phyloP scores from a whole-genome alignment of 2,113 vertebrate genomes.

The Gymnarchus niloticus region DNA sequence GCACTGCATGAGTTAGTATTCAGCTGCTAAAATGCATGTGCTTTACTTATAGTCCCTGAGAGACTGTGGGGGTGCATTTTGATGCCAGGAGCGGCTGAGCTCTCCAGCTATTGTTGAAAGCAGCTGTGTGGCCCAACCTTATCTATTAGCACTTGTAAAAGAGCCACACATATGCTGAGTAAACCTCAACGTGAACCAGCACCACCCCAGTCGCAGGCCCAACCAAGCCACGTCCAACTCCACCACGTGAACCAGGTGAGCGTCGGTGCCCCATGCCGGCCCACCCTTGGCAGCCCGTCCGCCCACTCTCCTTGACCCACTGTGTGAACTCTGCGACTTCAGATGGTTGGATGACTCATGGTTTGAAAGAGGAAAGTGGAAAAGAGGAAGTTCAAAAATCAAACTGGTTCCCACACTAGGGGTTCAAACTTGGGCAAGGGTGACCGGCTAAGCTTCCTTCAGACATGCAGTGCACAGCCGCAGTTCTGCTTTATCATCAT shows the following conservation, averaged over 20 bases:
- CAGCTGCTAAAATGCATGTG: neutral
- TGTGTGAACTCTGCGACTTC: neutral
- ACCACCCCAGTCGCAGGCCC: neutral
- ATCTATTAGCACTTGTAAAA: neutral
- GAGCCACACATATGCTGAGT: neutral
- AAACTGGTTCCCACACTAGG: conserved; percentile 2
- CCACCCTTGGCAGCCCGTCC: neutral
- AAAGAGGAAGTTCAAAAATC: conserved; percentile 14
- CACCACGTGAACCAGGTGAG: neutral
- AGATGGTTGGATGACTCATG: neutral
- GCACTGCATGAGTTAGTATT: neutral
- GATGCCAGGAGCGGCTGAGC: no score
- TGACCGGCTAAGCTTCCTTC: no score
- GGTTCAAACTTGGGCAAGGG: no score
- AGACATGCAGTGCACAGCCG: neutral
- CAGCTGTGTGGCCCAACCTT: neutral
- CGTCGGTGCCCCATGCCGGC: neutral
- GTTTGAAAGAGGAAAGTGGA: conserved; percentile 10
- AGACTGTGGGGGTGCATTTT: neutral
- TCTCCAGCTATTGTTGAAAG: no score
- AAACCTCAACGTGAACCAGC: neutral
- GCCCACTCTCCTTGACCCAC: neutral
- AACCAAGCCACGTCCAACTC: neutral
- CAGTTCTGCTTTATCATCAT: neutral
- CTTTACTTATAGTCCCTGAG: neutral